A percentile compares a stretch with the other conserved stretches of the same genome.
Conservation (phyloP, 2,113 vertebrate species). For the Rhinoptilus africanus region DNA sequence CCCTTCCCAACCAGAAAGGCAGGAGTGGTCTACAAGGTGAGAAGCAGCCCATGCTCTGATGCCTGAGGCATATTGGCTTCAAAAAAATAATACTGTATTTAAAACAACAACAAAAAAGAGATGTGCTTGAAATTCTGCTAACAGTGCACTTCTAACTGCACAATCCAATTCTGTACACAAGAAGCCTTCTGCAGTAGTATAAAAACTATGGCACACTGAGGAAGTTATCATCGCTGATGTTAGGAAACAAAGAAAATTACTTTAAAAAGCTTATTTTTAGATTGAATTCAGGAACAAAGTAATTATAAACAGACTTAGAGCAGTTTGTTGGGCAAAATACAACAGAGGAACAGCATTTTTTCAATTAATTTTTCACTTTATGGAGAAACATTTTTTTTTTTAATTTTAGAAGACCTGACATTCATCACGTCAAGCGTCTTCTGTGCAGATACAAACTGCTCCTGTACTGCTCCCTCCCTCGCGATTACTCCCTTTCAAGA, state of each 20-base stretch:
- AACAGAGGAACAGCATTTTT: neutral
- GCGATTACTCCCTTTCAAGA: neutral
- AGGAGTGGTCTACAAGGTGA: neutral
- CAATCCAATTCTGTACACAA: neutral
- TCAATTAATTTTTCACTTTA: neutral
- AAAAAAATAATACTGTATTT: neutral
- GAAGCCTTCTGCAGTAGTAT: neutral
- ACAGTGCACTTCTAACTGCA: neutral
- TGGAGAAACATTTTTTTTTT: neutral
- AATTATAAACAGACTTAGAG: neutral
- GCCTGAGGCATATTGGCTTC: neutral
- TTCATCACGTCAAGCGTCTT: neutral
- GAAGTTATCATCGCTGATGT: neutral
- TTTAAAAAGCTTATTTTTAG: neutral
- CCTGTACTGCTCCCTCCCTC: neutral
- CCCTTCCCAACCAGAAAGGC: neutral
- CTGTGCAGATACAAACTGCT: neutral
- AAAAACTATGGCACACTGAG: neutral
- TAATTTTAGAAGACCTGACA: neutral
- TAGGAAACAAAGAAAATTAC: neutral
- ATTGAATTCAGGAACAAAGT: neutral
- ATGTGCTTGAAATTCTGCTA: conserved; percentile 1
- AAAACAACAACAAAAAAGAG: neutral
- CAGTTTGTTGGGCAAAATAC: neutral
- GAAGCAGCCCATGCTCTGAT: neutral